phyloP scores from a whole-genome alignment of 2,113 vertebrate species.

The Turdus rufiventris region DNA sequence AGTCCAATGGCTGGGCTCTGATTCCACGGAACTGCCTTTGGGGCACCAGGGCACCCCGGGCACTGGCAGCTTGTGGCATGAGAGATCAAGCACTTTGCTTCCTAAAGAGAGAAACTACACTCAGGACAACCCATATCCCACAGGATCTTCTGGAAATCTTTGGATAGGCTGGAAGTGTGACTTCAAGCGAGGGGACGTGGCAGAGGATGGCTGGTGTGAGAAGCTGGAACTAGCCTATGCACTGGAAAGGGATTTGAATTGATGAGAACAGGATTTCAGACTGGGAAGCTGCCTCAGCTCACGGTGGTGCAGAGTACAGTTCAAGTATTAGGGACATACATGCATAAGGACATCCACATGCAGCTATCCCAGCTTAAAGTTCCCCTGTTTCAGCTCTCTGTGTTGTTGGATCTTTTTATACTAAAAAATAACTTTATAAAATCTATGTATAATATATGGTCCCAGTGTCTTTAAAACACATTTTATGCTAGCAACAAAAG shows the following conservation, averaged over 20 bases:
- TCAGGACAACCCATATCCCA: not conserved
- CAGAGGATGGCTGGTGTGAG: not conserved
- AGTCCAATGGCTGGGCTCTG: not conserved
- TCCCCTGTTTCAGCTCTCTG: not conserved
- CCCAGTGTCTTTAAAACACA: not conserved
- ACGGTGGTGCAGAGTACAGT: not conserved
- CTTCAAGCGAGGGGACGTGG: not conserved
- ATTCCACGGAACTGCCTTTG: not conserved
- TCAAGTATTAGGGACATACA: not conserved
- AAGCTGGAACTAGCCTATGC: not conserved
- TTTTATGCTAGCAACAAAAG: not conserved
- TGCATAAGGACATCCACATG: not conserved
- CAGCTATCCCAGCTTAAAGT: not conserved
- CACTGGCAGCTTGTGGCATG: not conserved
- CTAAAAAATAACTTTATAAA: not conserved
- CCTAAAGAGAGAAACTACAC: not conserved
- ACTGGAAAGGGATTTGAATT: not conserved
- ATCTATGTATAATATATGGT: accelerated
- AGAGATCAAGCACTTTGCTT: not conserved
- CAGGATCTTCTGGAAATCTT: not conserved
- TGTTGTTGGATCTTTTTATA: not conserved
- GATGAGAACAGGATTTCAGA: not conserved
- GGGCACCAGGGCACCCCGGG: not conserved
- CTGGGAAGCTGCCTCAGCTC: not conserved
- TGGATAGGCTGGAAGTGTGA: not conserved